Conservation (phyloP, 2,113 vertebrate species). For the Tychaedon coryphoeus region DNA sequence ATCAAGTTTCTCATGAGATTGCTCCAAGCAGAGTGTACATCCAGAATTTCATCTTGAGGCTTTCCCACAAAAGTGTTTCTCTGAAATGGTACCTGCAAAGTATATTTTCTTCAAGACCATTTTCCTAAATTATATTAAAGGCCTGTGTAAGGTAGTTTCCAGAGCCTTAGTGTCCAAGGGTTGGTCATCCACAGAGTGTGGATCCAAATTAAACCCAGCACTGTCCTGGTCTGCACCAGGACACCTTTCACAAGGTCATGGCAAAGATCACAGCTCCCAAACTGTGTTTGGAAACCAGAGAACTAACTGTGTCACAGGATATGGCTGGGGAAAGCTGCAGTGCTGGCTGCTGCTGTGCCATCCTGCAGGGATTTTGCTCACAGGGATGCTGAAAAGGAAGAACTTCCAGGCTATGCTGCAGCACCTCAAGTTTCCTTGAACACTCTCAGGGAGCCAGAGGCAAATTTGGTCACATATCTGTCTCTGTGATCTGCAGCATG, state of each 20-base stretch:
- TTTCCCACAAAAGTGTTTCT: neutral
- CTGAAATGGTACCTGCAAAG: neutral
- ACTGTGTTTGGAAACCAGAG: fast-evolving
- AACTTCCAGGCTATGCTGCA: neutral
- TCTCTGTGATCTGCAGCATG: neutral
- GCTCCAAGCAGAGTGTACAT: neutral
- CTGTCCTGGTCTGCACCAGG: neutral
- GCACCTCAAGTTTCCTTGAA: neutral
- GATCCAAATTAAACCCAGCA: neutral
- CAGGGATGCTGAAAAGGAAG: neutral
- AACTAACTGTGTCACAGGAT: fast-evolving
- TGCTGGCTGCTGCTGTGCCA: neutral
- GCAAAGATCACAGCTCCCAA: neutral
- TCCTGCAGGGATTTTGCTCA: neutral
- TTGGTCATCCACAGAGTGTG: neutral
- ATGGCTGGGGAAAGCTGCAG: fast-evolving
- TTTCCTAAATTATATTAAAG: neutral
- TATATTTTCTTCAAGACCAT: neutral
- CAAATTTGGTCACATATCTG: too few species aligned
- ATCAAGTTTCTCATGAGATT: constrained; percentile 50
- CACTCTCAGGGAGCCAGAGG: neutral
- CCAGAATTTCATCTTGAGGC: constrained; percentile 37
- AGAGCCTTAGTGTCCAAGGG: neutral
- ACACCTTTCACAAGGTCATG: fast-evolving
- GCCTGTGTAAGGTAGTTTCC: neutral